phyloP scores from a whole-genome alignment of 2,113 vertebrate species.

The Odocoileus virginianus region DNA sequence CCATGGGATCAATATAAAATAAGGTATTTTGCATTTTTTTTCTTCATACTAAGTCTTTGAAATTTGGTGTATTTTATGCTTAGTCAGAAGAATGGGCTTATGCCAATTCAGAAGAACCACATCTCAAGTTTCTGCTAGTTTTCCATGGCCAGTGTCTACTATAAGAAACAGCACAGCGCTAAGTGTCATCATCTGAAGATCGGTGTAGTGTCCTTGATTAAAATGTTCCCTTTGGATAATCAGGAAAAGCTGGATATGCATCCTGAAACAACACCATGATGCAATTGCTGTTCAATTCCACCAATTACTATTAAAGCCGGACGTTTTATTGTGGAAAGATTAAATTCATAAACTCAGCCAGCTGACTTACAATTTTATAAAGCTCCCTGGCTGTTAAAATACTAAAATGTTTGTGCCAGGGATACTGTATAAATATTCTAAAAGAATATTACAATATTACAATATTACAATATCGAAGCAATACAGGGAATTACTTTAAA shows the following conservation, averaged over 20 bases:
- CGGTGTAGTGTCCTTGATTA: not conserved
- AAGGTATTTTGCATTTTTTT: not conserved
- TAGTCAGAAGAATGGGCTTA: not conserved
- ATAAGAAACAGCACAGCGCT: not conserved
- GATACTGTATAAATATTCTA: not conserved
- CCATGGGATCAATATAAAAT: not conserved
- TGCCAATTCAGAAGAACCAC: not conserved
- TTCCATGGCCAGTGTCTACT: not conserved
- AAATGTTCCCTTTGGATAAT: not conserved
- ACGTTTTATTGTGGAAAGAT: conserved; percentile 6
- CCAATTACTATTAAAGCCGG: not conserved
- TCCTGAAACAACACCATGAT: not conserved
- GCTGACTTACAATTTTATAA: conserved; percentile 34
- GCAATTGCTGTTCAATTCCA: not conserved
- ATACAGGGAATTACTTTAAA: not conserved
- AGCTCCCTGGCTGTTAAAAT: conserved; percentile 27
- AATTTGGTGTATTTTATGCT: not conserved
- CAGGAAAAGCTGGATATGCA: not conserved
- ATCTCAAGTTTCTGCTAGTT: not conserved
- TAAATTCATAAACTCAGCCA: conserved; percentile 13
- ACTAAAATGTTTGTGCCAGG: conserved; percentile 6
- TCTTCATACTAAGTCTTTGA: not conserved
- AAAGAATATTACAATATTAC: no score
- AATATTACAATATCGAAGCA: conserved; percentile 13
- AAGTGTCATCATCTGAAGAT: not conserved